phyloP scores from a whole-genome alignment of 37 sponge, comb jelly and placozoan genomes.

The Beroe ovata region DNA sequence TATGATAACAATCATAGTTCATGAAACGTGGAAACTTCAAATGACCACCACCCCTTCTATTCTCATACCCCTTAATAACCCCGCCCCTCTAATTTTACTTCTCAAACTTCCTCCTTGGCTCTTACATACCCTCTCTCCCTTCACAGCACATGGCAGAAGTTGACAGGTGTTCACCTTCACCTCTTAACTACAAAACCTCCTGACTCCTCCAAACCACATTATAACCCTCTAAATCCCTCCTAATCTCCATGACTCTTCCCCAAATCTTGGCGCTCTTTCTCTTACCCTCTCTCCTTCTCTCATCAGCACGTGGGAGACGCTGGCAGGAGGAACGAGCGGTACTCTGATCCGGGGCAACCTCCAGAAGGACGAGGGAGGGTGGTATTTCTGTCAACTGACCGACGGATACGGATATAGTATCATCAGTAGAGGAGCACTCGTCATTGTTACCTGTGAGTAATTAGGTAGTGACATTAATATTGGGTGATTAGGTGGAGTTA shows the following conservation, averaged over 20 bases:
- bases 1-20: too few relatives aligned
- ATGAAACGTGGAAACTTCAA: too few relatives aligned
- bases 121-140: too few relatives aligned
- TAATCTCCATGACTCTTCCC: too few relatives aligned
- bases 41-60: not conserved
- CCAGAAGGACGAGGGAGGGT: slow-evolving; percentile 47
- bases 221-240: not conserved
- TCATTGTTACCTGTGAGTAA: slow-evolving; percentile 55
- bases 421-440: slow-evolving; percentile 41
- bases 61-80: not conserved
- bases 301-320: not conserved
- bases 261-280: too few relatives aligned
- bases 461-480: too few relatives aligned
- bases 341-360: slow-evolving; percentile 54
- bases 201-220: not conserved
- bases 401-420: slow-evolving; percentile 61
- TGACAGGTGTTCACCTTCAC: too few relatives aligned
- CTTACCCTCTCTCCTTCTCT: not conserved
- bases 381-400: slow-evolving; percentile 45
- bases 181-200: not conserved
- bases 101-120: too few relatives aligned
- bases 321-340: slow-evolving; percentile 50
- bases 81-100: not conserved
- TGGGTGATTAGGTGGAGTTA: too few relatives aligned
- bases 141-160: too few relatives aligned